Conservation (phyloP, 2,797 vertebrate species). For the Anguilla obscura region DNA sequence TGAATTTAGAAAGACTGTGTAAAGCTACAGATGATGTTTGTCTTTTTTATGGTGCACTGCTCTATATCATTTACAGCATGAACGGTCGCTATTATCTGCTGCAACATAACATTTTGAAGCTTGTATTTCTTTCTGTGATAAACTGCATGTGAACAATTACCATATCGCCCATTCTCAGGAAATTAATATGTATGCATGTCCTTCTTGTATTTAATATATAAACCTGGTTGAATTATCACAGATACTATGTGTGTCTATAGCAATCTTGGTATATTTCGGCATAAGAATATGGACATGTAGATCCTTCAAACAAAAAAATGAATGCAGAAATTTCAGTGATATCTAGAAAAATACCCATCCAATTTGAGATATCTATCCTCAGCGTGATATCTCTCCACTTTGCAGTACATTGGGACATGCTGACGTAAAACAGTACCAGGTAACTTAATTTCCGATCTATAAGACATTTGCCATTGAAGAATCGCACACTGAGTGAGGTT, state of each 20-base stretch:
- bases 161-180: too few relatives aligned
- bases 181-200: too few relatives aligned
- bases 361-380: not conserved
- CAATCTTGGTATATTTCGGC: too few relatives aligned
- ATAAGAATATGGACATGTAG: too few relatives aligned
- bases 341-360: not conserved
- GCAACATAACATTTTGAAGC: not conserved
- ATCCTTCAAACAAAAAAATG: not conserved
- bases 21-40: too few relatives aligned
- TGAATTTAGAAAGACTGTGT: too few relatives aligned
- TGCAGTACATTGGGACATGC: not conserved
- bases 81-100: not conserved
- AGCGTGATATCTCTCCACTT: not conserved
- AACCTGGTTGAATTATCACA: too few relatives aligned
- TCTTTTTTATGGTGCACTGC: too few relatives aligned
- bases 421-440: not conserved
- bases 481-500: not conserved
- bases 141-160: not conserved
- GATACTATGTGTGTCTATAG: too few relatives aligned
- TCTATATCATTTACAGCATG: not conserved
- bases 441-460: not conserved
- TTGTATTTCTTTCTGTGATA: not conserved
- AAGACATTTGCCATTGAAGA: not conserved
- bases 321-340: not conserved
- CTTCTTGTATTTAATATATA: too few relatives aligned